Base-by-base conservation (phyloP, 2,888 invertebrate species). In the Phragmatobia fuliginosa region DNA sequence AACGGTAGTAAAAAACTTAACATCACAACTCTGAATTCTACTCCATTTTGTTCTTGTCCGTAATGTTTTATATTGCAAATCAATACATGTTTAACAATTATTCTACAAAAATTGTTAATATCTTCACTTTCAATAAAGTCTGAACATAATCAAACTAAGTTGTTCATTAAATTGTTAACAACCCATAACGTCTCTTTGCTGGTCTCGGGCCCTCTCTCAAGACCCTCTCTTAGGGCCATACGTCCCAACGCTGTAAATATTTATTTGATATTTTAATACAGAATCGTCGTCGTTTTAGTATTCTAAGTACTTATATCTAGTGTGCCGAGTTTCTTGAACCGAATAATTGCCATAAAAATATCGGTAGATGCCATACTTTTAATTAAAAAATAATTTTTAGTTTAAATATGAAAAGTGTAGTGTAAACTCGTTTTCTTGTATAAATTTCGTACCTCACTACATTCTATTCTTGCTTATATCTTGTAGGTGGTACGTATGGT, bases 331-430 rank as follows among this genome's bases (percentile, higher is more conserved):
- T 81, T 79, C 78, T 77, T 79, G 80, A 85, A 86, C 83, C 80
- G 83, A 85, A 83, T 83, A 87, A 87, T 90, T 93, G 94, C 94
- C 94, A 92, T 94, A 92, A 85, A 87, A 86, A 87, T 89, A 90
- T 93, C 88, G 90, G 88, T 91, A 90, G 92, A 93, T 94, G 94
- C 94, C 94, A 94, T 94, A 93, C 90, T 89, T 86, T 87, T 82
- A 85, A 81, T 80, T 83, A 81, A 82, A 81, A 77, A 77, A 78
- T 88, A 87, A 85, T 80, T 84, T n/a, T 87, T 90, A 91, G 85
- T 83, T 87, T 79, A 82, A 85, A 85, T 85, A 85, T 78, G 77
- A 75, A 82, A 85, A 82, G 80, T 77, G 77, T 92, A 90, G 85
- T 80, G 70, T 91, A 91, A 91, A 89, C 77, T 86, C 81, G 83